Evolutionary conservation across 1,140 invertebrate genomes (phyloP).

Genomic region (Notospermus geniculatus): DNA sequence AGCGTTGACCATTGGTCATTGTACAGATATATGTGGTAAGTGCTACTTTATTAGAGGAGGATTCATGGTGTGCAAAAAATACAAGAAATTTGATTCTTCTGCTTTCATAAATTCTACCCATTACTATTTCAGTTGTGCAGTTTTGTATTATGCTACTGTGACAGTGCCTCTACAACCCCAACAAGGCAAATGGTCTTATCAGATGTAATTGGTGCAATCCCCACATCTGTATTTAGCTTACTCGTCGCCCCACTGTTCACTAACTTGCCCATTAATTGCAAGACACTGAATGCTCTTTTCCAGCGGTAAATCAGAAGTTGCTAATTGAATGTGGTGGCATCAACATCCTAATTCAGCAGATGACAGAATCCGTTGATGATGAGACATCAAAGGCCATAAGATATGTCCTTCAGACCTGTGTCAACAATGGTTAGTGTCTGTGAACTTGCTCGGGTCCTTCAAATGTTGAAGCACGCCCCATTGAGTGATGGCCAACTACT

Average conservation of each 20-base stretch:
- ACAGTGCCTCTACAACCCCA: too few relatives aligned
- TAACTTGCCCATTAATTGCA: background rate
- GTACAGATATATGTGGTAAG: background rate
- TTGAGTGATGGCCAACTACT: too few relatives aligned
- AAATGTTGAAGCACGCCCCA: too few relatives aligned
- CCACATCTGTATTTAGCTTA: too few relatives aligned
- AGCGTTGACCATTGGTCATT: background rate
- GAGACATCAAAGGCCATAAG: constrained; percentile 28
- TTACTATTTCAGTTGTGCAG: background rate
- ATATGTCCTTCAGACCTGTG: constrained; percentile 26
- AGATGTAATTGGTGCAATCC: too few relatives aligned
- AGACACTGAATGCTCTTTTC: background rate
- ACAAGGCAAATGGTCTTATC: too few relatives aligned
- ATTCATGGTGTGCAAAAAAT: too few relatives aligned
- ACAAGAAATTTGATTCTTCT: too few relatives aligned
- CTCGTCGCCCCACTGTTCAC: too few relatives aligned
- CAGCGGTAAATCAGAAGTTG: constrained; percentile 18
- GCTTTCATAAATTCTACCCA: too few relatives aligned
- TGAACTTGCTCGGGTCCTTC: too few relatives aligned
- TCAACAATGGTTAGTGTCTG: background rate
- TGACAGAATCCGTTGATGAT: constrained; percentile 26
- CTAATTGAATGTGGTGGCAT: constrained; percentile 19
- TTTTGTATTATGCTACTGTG: background rate
- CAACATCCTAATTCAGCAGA: constrained; percentile 17
- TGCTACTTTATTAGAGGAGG: too few relatives aligned